phyloP scores from a whole-genome alignment of 2,888 invertebrate species.

The Synanthedon formicaeformis region DNA sequence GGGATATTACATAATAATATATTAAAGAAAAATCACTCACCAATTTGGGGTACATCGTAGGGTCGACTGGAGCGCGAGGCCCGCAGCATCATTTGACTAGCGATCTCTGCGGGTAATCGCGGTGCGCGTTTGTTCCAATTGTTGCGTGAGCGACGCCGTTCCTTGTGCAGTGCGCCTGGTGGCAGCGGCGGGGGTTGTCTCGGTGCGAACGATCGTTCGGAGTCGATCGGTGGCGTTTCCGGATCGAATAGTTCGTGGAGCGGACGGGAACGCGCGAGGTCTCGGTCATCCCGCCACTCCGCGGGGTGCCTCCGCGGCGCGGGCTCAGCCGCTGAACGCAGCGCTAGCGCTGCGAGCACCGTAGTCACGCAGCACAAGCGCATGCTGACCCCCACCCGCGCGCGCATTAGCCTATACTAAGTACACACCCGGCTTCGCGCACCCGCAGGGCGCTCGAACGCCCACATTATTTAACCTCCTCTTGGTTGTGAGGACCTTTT shows the following conservation, averaged over 20 bases:
- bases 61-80: slow-evolving; percentile 80
- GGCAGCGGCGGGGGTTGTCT: slow-evolving; percentile 30
- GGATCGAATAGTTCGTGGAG: slow-evolving; percentile 55
- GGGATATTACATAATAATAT: too few species aligned
- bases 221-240: slow-evolving; percentile 27
- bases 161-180: slow-evolving; percentile 39
- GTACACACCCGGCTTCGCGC: slow-evolving; percentile 44
- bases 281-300: slow-evolving; percentile 36
- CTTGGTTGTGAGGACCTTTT: slow-evolving; percentile 7
- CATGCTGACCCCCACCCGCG: slow-evolving; percentile 55
- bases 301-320: slow-evolving; percentile 45
- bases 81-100: slow-evolving; percentile 83
- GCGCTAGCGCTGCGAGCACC: slow-evolving; percentile 54
- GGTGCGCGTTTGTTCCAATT: slow-evolving; percentile 40
- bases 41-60: slow-evolving; percentile 89
- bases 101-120: slow-evolving; percentile 69
- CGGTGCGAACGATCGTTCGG: slow-evolving; percentile 20
- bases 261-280: slow-evolving; percentile 39
- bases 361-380: slow-evolving; percentile 55
- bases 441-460: slow-evolving; percentile 51
- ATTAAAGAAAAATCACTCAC: slow-evolving; percentile 59
- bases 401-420: slow-evolving; percentile 52
- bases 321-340: slow-evolving; percentile 50
- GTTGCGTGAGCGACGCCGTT: slow-evolving; percentile 43
- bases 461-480: slow-evolving; percentile 52